Conservation (phyloP, 1,140 invertebrate genomes). For the Drosophila trapezifrons region DNA sequence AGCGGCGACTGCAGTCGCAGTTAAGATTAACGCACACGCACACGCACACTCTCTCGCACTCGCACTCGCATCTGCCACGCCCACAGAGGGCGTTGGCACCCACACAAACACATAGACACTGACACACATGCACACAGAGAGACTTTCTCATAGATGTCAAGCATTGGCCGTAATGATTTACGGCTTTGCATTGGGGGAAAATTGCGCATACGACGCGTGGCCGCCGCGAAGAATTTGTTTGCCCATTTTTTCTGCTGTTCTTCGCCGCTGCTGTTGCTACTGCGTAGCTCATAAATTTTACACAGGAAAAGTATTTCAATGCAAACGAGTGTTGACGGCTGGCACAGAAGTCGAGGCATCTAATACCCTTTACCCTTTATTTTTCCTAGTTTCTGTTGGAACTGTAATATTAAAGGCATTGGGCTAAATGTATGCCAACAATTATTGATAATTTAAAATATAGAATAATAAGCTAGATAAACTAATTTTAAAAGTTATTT, state of each 20-base stretch:
- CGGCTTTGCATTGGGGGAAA: constrained; percentile 66
- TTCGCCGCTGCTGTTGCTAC: constrained; percentile 12
- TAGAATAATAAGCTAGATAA: background rate
- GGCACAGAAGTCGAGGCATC: background rate
- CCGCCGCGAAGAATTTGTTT: constrained; percentile 45
- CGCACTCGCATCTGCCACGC: constrained; percentile 43
- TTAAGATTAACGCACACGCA: constrained; percentile 68
- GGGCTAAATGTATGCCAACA: accelerated
- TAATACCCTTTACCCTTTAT: constrained; percentile 14
- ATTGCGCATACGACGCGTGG: constrained; percentile 75
- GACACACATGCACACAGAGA: constrained; percentile 4
- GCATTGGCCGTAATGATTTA: constrained; percentile 78
- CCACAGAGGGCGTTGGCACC: constrained; percentile 60
- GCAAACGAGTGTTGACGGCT: constrained; percentile 28
- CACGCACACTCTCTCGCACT: constrained; percentile 28
- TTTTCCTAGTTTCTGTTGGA: too few species aligned
- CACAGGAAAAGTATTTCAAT: constrained; percentile 48
- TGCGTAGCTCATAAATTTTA: constrained; percentile 36
- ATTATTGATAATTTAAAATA: background rate
- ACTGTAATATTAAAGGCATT: background rate
- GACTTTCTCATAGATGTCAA: constrained; percentile 60
- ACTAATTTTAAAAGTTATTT: too few species aligned
- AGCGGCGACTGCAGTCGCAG: constrained; percentile 66
- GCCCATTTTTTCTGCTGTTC: constrained; percentile 32
- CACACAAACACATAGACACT: constrained; percentile 22